Evolutionary conservation across 2,888 invertebrate species (phyloP), one percentile per base, ranked within the genome.

Genomic region (Nemoura dubitans): DNA sequence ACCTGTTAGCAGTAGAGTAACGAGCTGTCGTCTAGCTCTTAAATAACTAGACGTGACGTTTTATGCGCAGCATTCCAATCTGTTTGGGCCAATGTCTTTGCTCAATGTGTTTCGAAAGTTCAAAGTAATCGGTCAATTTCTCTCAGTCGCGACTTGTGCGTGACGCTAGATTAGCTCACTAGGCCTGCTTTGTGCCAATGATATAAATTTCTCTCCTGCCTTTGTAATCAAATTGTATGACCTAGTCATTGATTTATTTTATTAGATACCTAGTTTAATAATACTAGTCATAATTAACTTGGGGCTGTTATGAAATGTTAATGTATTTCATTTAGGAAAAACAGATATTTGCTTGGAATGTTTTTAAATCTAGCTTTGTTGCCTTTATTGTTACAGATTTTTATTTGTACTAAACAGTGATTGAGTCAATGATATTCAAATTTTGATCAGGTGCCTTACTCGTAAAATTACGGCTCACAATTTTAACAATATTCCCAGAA

Each of bases 31-130:
- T 7, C 16, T 59, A 59, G 59, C 59, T 59, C 21, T 59, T 21
- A 59, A 59, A 59, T 16, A 7, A 59, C 59, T 59, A 59, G 59
- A 21, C 16, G 16, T 59, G n/a, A 59, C 16, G 59, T 59, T 59
- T 59, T 21, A 59, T 59, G 59, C 21, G 59, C 59, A 59, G 59
- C 59, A 59, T 59, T 59, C 59, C 59, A 21, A 10, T 21, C 21
- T 21, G 59, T 21, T 59, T 59, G 21, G 59, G 59, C 59, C 59
- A 10, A 21, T 59, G 59, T 21, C 59, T 59, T 59, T 59, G 59
- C 59, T 59, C 59, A 59, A 59, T 59, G 59, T 59, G 59, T 59
- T 59, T 59, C 59, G 21, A 59, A 59, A 59, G 59, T 59, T 59
- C 59, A 59, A 59, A 59, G 2, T 59, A 59, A 59, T 59, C 59